Evolutionary conservation across 2,113 vertebrate species (phyloP), one percentile per base, ranked within the genome.

Genomic region (Gasterosteus aculeatus): DNA sequence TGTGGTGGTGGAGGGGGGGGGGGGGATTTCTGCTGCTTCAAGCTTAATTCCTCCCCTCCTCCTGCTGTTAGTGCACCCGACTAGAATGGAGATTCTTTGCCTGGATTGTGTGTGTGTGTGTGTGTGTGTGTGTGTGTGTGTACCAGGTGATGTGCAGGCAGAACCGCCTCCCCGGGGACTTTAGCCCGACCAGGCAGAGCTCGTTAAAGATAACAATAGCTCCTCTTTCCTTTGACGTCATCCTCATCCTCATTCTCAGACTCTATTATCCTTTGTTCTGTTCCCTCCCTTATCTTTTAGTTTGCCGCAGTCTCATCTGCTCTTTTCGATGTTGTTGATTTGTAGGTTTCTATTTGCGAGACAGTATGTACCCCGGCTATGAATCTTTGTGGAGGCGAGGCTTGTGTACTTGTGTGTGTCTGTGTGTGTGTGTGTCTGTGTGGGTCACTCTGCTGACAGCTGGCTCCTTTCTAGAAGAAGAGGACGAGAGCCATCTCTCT

Each of bases 31-130:
- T 76, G 19, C 83, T 53, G 69, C 76, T 81, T 58, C 47, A 58
- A 82, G 86, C 74, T 73, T 82, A 87, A 82, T 75, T 83, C 72
- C 75, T 83, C 54, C 46, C 63, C 69, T 83, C 79, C 69, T 83
- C 79, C 69, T 82, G 63, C 85, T 82, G 77, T 78, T 77, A 63
- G 53, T 47, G 75, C 41, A 59, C 29, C 81, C 70, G 56, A 86
- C 47, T 66, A 82, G 69, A 86, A 77, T 76, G 70, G 41, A 83
- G 68, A 79, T 53, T 70, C 35, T 79, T 66, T 83, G 56, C 8
- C 10, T 31, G 2, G 70, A 64, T 11, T 69, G 61, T 79, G 38
- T 71, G 33, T 49, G 65, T 72, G 71, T 70, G 19, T 54, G 46
- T 35, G 33, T 66, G 69, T 73, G 15, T 71, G 64, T 81, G 39